Percentiles rank a stretch among this genome's conserved stretches.
Conservation (phyloP, 2,113 vertebrate genomes). For the Pheucticus melanocephalus region DNA sequence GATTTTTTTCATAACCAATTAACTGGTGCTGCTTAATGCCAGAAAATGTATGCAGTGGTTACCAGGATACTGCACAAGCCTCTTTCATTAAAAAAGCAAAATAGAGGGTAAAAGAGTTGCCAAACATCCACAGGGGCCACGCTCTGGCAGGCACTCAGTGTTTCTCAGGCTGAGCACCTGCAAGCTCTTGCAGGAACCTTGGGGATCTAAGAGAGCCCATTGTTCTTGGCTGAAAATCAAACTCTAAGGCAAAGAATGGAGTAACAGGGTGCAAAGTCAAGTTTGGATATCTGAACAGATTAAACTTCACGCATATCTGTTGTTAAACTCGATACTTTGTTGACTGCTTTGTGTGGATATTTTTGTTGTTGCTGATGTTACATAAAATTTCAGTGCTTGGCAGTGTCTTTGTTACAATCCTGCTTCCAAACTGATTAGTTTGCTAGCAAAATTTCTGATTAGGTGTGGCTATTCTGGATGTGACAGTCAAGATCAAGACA, state of each 20-base stretch:
- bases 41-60: neutral
- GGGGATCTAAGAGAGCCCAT: neutral
- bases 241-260: neutral
- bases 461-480: constrained; percentile 45
- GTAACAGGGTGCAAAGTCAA: neutral
- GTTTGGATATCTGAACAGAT: neutral
- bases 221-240: neutral
- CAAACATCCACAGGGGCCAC: neutral
- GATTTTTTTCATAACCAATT: neutral
- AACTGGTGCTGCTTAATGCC: neutral
- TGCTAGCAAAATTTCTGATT: neutral
- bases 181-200: neutral
- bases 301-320: neutral
- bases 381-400: neutral
- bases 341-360: neutral
- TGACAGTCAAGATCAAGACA: neutral
- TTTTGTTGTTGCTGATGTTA: neutral
- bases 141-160: neutral
- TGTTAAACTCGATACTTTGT: neutral
- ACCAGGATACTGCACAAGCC: neutral
- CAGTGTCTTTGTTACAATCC: neutral
- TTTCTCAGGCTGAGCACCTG: neutral
- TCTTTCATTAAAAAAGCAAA: neutral
- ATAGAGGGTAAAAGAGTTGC: neutral
- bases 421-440: neutral